Evolutionary conservation across 2,888 invertebrate genomes (phyloP), one percentile per base, ranked within the genome.

Genomic region (Tanytarsus gracilentus): DNA sequence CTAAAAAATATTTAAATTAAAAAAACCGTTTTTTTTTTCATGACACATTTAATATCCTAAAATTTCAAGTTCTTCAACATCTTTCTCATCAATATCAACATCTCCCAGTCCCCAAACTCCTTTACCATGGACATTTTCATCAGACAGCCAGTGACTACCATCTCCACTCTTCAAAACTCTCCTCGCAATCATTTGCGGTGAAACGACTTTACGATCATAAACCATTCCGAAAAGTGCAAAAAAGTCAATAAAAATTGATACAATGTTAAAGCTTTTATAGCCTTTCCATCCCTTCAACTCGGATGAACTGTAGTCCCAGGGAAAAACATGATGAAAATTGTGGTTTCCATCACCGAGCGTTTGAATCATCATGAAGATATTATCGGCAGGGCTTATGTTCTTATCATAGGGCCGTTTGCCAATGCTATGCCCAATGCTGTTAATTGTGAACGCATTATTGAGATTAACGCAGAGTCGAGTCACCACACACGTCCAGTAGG

Each of bases 401-500:
- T 21, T 1, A 44, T 44, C 44, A 44, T 44, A 44, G 9, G 44
- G 44, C 4, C n/a, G 8, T 9, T 21, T 21, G 2, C 44, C 44
- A 44, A 6, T 11, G 7, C 18, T 2, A 11, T 44, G 44, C 21
- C 8, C 23, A 1, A 7, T 1, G 23, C 44, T 44, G 9, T 44
- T 44, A n/a, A n/a, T n/a, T n/a, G n/a, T n/a, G n/a, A n/a, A n/a
- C n/a, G n/a, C n/a, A n/a, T n/a, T n/a, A n/a, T n/a, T n/a, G n/a
- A n/a, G n/a, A n/a, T n/a, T n/a, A n/a, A n/a, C n/a, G n/a, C n/a
- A n/a, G n/a, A n/a, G n/a, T n/a, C n/a, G n/a, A n/a, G n/a, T n/a
- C n/a, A n/a, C n/a, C n/a, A n/a, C 90, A 68, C 87, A 85, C 8
- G 93, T 80, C 77, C 88, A 86, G 74, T 90, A 93, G 3, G 91